Percentiles rank a stretch among this genome's conserved stretches.
Conservation (phyloP, 2,888 invertebrate species). For the Drosophila nr. perissopoda region DNA sequence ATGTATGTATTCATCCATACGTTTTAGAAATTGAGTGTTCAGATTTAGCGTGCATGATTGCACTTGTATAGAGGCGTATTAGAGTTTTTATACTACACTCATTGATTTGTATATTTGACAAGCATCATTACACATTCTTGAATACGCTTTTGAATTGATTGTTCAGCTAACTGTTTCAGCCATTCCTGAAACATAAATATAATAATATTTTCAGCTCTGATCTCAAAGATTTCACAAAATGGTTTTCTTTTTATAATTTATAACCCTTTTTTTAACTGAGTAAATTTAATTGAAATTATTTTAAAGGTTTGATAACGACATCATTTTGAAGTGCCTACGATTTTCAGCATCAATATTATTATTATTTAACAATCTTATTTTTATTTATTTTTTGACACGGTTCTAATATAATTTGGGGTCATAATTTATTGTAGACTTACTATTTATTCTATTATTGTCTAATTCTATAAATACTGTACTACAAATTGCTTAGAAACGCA, state of each 20-base stretch:
- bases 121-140: no score
- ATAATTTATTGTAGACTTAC: not conserved
- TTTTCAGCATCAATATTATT: not conserved
- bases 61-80: not conserved
- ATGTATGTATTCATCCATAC: rapidly evolving
- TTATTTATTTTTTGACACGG: not conserved
- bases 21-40: not conserved
- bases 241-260: no score
- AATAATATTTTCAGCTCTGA: not conserved
- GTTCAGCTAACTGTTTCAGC: no score
- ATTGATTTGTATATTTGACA: not conserved
- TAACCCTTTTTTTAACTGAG: not conserved
- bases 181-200: not conserved
- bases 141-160: no score
- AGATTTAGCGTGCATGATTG: not conserved
- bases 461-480: not conserved
- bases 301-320: rapidly evolving
- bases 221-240: no score
- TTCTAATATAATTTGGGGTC: not conserved
- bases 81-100: not conserved
- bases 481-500: not conserved
- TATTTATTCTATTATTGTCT: no score
- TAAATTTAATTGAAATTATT: not conserved
- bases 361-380: not conserved
- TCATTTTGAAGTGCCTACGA: not conserved